Base-by-base conservation (phyloP, 2,113 vertebrate species). In the Myotis davidii region DNA sequence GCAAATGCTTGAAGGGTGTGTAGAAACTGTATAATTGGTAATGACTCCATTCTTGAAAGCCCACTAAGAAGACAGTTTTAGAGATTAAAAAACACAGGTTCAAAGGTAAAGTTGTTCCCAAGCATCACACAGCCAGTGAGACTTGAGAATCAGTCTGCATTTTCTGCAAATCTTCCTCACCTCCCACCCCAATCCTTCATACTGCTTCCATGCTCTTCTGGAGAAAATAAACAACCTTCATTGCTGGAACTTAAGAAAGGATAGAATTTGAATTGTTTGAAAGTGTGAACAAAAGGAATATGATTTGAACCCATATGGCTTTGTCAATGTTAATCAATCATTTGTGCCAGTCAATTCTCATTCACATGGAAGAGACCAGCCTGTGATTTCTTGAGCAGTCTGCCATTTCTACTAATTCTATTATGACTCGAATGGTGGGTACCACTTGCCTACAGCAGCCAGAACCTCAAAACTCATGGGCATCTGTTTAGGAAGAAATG, bases 271-370 rank as follows among this genome's bases (percentile, higher is more conserved):
- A 76, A 88, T 78, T 84, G 37, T 79, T 94, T 94, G 78, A 70
- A 92, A 97, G n/a, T 79, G 59, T 94, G 56, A 94, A 85, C 85
- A 84, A 48, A 93, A 85, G 21, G 34, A 94, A 91, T 92, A 86
- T 88, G 50, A 94, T 83, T 85, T 96, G 73, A 95, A 86, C 78
- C 50, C 85, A 84, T 95, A 95, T 91, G 91, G 82, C 12, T 94
- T 97, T 96, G 94, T 98, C 92, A 94, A 77, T 82, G 64, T 86
- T 81, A 93, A 95, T 96, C 85, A 94, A 90, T 97, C 94, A 86
- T 90, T 90, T 84, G 61, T 89, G 42, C 67, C 73, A 96, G 90
- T 95, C 92, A 92, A 81, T 97, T 88, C 34, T 94, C 85, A 92
- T 94, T 98, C 88, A 96, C 70, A 92, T 94, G 92, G 92, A 96